Evolutionary conservation across 1,140 invertebrate species (phyloP).

Genomic region (Drosophila serrata): DNA sequence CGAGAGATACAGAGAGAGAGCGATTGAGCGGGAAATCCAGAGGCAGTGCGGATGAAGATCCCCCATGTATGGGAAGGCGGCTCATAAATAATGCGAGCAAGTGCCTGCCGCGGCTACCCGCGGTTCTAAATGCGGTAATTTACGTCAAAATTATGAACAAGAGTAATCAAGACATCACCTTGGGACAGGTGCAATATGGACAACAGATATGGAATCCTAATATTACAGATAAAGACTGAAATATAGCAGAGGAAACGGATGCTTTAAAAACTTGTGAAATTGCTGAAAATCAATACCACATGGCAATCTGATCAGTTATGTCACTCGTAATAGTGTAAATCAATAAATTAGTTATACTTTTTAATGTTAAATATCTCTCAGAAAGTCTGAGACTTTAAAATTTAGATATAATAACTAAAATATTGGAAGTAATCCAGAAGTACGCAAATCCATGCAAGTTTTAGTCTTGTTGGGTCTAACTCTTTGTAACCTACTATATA

Average conservation of each 20-base stretch:
- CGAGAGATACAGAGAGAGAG: constrained; percentile 8
- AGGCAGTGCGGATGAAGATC: background rate
- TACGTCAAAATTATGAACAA: constrained; percentile 48
- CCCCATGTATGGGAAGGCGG: constrained; percentile 3
- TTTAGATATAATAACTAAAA: too few relatives aligned
- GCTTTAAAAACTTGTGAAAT: background rate
- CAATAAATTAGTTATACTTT: too few relatives aligned
- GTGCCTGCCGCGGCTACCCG: constrained; percentile 17
- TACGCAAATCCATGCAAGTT: background rate
- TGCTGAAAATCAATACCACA: background rate
- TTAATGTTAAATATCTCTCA: background rate
- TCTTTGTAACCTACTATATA: background rate
- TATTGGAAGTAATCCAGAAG: too few relatives aligned
- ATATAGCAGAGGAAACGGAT: background rate
- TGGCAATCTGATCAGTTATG: background rate
- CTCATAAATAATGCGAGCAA: constrained; percentile 25
- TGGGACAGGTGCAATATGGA: constrained; percentile 28
- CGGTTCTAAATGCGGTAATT: constrained; percentile 38
- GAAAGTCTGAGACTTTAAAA: background rate
- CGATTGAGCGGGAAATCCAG: constrained; percentile 15
- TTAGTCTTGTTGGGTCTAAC: background rate
- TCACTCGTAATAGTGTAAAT: background rate
- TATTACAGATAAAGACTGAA: background rate
- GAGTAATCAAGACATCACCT: constrained; percentile 25
- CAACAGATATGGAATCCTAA: background rate